Evolutionary conservation across 2,113 vertebrate species (phyloP), one percentile per base, ranked within the genome.

Genomic region (Megaceryle maxima): DNA sequence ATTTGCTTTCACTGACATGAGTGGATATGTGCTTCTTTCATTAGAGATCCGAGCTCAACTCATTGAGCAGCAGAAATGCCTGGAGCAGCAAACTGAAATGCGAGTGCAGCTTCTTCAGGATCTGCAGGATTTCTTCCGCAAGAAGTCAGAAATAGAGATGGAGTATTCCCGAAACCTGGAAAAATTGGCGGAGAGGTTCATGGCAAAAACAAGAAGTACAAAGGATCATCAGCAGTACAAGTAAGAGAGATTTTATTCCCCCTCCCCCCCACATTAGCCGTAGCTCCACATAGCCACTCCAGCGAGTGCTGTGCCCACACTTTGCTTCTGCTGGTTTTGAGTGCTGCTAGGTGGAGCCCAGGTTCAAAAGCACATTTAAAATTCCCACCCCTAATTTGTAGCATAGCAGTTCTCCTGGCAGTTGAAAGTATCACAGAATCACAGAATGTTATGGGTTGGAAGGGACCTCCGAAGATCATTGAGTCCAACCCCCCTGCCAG

Each of bases 141-240:
- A 99, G 97, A 99, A 99, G 96, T 98, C 99, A 0, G 99, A 99
- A 98, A 99, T 99, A 87, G 99, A 99, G 97, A 99, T 99, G 57
- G 99, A 99, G 70, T 99, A 99, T 96, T 99, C 99, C 53, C 98
- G 99, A 72, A 99, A 99, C 96, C 95, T 99, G 88, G 99, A 99
- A 97, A 99, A 99, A 86, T 95, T 99, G 94, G 99, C 99, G 3
- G 99, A 99, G 81, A 99, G 99, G 88, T 99, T 99, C 97, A 99
- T 99, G 99, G 99, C 99, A 26, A 99, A 99, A 98, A 99, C 99
- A 22, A 98, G 99, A 97, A 99, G 99, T 97, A 99, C 99, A 41
- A 99, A 99, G 93, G 99, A 99, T 86, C 99, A 99, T 96, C 99
- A 99, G 68, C 99, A 99, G 83, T 99, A 99, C 98, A 99, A 99